Conservation (phyloP, 53 echinoderm and acorn worm species). For the Pentamera pediparva region DNA sequence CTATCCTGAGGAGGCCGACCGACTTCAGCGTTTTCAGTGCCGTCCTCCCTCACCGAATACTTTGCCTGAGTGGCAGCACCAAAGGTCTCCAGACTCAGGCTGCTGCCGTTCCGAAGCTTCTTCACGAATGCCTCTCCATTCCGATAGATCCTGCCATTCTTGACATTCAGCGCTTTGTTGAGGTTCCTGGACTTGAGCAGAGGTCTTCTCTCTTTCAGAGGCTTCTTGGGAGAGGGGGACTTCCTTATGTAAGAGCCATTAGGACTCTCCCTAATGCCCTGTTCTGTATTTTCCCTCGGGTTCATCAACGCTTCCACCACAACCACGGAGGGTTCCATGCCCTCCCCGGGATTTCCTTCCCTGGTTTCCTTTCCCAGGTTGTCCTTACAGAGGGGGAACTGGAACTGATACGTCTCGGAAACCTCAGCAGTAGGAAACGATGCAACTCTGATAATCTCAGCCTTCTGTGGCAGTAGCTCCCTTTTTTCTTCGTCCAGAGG, state of each 20-base stretch:
- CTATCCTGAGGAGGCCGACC: neutral
- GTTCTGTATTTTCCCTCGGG: neutral
- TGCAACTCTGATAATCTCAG: neutral
- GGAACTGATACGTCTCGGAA: too few species aligned
- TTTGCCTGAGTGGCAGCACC: neutral
- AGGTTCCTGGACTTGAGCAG: neutral
- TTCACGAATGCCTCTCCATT: constrained; percentile 3
- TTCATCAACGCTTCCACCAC: neutral
- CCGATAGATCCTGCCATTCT: constrained; percentile 3
- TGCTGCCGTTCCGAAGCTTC: constrained; percentile 20
- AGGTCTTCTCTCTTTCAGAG: neutral
- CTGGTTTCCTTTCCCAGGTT: neutral
- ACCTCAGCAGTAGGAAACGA: too few species aligned
- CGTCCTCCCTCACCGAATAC: neutral
- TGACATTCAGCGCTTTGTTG: neutral
- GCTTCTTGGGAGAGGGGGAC: neutral
- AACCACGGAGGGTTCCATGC: neutral
- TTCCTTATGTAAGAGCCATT: constrained; percentile 9
- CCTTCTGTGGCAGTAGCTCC: neutral
- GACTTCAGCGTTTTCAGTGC: neutral
- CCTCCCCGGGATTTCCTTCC: neutral
- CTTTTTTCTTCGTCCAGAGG: too few species aligned
- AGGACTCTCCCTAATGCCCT: neutral
- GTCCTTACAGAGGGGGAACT: too few species aligned
- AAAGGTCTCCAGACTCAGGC: neutral